Conservation (phyloP, 2,797 vertebrate genomes). For the Telmatherina bonti region DNA sequence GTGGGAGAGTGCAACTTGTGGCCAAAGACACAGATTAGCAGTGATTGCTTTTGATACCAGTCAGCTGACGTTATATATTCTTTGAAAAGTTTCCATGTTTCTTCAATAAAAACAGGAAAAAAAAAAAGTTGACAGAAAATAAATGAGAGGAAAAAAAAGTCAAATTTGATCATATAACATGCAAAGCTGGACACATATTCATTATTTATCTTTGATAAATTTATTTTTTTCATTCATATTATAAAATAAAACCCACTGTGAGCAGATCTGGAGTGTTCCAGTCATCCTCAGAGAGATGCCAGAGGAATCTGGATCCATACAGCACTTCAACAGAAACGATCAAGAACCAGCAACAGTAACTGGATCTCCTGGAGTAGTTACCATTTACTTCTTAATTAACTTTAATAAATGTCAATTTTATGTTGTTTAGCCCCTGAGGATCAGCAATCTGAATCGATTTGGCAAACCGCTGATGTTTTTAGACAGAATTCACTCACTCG, state of each 20-base stretch:
- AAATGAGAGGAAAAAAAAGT: constrained; percentile 31
- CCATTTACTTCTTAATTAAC: constrained; percentile 13
- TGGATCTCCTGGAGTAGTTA: constrained; percentile 15
- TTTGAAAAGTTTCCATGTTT: constrained; percentile 43
- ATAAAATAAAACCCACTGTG: constrained; percentile 11
- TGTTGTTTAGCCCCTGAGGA: constrained; percentile 2
- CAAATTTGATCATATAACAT: not conserved
- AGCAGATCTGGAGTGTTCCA: not conserved
- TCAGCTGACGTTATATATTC: constrained; percentile 38
- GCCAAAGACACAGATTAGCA: constrained; percentile 37
- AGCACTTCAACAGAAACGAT: constrained; percentile 21
- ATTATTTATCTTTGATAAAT: not conserved
- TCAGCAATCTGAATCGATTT: constrained; percentile 17
- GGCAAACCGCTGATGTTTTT: constrained; percentile 15
- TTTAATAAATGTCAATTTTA: constrained; percentile 7
- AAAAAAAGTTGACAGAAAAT: constrained; percentile 20
- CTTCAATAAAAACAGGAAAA: constrained; percentile 27
- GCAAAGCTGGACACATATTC: not conserved
- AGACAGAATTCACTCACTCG: not conserved
- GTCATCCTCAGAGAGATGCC: constrained; percentile 3
- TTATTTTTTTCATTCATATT: not conserved
- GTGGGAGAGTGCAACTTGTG: constrained; percentile 24
- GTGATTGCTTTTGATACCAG: constrained; percentile 22
- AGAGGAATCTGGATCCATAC: constrained; percentile 13
- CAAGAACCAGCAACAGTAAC: constrained; percentile 10